These are phyloP conservation scores for Eupithecia subfuscata DNA, from an alignment of 2,888 invertebrate genomes.

Conservation along the genomic window DNA sequence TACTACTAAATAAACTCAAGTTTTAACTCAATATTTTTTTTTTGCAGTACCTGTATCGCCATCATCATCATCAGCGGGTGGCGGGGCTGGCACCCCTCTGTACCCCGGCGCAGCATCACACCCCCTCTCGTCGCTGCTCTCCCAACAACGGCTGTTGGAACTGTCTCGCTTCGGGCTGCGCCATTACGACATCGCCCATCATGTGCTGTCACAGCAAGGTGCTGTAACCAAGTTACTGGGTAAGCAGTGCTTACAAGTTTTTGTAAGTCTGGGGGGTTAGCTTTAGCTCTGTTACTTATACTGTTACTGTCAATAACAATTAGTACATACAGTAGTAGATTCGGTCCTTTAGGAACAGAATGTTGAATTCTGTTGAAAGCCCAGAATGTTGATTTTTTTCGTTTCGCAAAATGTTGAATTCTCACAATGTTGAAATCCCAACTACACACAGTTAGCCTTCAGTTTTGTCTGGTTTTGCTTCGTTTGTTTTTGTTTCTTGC, in stretches of 20 bases:
- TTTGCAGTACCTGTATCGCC: conserved; percentile 84
- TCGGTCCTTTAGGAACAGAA: too few relatives aligned
- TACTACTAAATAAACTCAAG: background rate
- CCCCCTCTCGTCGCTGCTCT: conserved; percentile 88
- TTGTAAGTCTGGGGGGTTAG: conserved; percentile 15
- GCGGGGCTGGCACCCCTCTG: conserved; percentile 75
- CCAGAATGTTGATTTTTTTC: too few relatives aligned
- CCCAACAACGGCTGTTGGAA: conserved; percentile 92
- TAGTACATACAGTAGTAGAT: too few relatives aligned
- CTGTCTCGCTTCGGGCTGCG: conserved; percentile 91
- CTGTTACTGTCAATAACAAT: too few relatives aligned
- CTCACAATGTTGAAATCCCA: too few relatives aligned
- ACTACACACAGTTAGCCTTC: too few relatives aligned
- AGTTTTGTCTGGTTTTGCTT: background rate
- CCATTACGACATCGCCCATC: conserved; percentile 95
- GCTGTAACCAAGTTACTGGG: conserved; percentile 95
- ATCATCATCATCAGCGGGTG: conserved; percentile 79
- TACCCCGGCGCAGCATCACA: conserved; percentile 81
- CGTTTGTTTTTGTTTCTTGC: background rate
- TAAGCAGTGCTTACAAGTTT: conserved; percentile 76
- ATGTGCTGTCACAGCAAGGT: conserved; percentile 95
- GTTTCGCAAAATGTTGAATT: too few relatives aligned
- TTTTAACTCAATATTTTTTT: conserved; percentile 16
- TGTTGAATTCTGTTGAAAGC: too few relatives aligned
- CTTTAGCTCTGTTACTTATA: background rate